Conservation (phyloP, 2,113 vertebrate genomes). For the Xiphophorus hellerii region DNA sequence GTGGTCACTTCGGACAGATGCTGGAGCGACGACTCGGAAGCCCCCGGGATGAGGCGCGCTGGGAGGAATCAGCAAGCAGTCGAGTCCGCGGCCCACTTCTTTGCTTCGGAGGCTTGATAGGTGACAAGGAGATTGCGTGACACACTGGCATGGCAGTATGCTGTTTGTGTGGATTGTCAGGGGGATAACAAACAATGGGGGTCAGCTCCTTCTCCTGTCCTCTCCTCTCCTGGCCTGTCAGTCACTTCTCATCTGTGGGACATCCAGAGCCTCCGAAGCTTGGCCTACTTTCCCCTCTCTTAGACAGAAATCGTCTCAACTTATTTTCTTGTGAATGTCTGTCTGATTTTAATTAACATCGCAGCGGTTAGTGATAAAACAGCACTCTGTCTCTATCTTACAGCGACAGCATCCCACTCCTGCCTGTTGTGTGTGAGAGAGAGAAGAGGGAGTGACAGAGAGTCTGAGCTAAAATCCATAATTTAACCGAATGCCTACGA, state of each 20-base stretch:
- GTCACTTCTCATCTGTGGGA: constrained; percentile 57
- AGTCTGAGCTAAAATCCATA: constrained; percentile 70
- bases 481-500: constrained; percentile 78
- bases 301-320: constrained; percentile 59
- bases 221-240: constrained; percentile 47
- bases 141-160: constrained; percentile 41
- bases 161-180: constrained; percentile 53
- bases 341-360: constrained; percentile 76
- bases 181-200: constrained; percentile 58
- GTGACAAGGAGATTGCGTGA: constrained; percentile 54
- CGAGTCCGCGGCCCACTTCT: constrained; percentile 54
- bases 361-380: constrained; percentile 57
- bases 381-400: constrained; percentile 71
- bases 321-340: constrained; percentile 63
- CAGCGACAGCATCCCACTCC: constrained; percentile 60
- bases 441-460: constrained; percentile 49
- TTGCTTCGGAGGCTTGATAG: constrained; percentile 43
- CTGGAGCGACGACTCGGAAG: constrained; percentile 5
- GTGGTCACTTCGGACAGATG: neutral
- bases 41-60: constrained; percentile 19
- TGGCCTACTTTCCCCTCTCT: constrained; percentile 70
- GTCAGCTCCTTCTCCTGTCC: constrained; percentile 22
- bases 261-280: constrained; percentile 52
- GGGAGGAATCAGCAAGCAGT: constrained; percentile 39
- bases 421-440: constrained; percentile 25